Base-by-base conservation (phyloP, 2,113 vertebrate species). In the Chloropsis hardwickii region DNA sequence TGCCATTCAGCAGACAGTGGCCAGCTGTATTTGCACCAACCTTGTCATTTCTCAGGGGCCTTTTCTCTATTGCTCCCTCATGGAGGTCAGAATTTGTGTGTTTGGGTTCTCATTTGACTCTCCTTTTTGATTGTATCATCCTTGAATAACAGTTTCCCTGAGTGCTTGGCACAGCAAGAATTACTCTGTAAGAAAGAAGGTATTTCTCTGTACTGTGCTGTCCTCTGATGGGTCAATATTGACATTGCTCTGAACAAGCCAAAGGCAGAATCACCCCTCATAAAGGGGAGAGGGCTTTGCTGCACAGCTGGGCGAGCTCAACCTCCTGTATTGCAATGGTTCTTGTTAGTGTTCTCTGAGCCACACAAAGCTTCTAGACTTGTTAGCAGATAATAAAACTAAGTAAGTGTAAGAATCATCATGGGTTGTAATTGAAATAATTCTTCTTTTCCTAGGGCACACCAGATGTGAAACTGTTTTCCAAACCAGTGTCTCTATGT, bases 11-110 rank as follows among this genome's bases (percentile, higher is more conserved):
- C 99, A 99, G 97, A 99, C 98, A 4, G 98, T 99, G 4, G 99
- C 99, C 90, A 99, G 99, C 97, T 99, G 99, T 95, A 98, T 99
- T 92, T 99, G 99, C 76, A 99, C 99, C 95, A 99, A 99, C 95
- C 99, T 99, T 14, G 98, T 99, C 56, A 97, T 99, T 90, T 99
- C 99, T 8, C 99, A 99, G 97, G 99, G 99, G 14, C 99, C 99
- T 6, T 99, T 99, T 97, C 99, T 99, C 51, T 99, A 99, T 84
- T 99, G 99, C 87, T 98, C 98, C 79, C 98, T 99, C 87, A 98
- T 98, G 98, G 99, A 99, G 99, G 99, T 99, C 48, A 95, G 90
- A 65, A 89, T 71, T 71, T 85, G 2, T 64, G 11, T 19, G 77
- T 53, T 84, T 74, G 17, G 2, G 22, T 39, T 67, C 51, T 69